phyloP scores from a whole-genome alignment of 2,113 vertebrate genomes.

The Stomatorhinus ivindoensis region DNA sequence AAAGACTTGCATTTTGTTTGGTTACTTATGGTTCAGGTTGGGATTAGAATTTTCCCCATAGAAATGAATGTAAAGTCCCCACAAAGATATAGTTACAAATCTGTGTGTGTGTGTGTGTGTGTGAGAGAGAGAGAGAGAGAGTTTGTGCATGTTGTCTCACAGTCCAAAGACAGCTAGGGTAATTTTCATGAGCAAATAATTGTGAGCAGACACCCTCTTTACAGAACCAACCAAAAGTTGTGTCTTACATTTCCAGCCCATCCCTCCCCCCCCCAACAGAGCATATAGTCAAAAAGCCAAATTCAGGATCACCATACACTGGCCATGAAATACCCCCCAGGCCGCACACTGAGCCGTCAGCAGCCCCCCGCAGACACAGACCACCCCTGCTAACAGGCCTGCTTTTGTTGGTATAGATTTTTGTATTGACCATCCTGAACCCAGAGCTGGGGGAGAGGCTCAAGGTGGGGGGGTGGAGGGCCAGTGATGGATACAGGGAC shows the following conservation, averaged over 20 bases:
- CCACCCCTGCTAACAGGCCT: not conserved
- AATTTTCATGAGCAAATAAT: not conserved
- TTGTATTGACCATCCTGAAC: not conserved
- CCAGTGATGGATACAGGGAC: not conserved
- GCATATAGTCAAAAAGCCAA: not conserved
- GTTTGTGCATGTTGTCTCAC: not conserved
- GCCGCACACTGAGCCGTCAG: not conserved
- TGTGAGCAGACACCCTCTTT: not conserved
- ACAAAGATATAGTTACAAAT: not conserved
- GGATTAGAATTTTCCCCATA: not conserved
- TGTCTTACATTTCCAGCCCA: not conserved
- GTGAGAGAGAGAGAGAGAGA: too few relatives aligned
- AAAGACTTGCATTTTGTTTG: not conserved
- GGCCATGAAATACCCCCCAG: not conserved
- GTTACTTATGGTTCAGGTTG: not conserved
- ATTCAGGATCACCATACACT: not conserved
- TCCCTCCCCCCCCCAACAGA: not conserved
- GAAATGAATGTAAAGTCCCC: not conserved
- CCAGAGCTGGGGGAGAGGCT: not conserved
- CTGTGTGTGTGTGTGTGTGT: not conserved
- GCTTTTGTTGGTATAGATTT: not conserved
- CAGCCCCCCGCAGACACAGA: not conserved
- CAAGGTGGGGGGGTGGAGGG: not conserved
- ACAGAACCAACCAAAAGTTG: not conserved
- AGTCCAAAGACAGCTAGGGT: not conserved